Conservation (phyloP, 1,140 invertebrate species). For the Drosophila orena region DNA sequence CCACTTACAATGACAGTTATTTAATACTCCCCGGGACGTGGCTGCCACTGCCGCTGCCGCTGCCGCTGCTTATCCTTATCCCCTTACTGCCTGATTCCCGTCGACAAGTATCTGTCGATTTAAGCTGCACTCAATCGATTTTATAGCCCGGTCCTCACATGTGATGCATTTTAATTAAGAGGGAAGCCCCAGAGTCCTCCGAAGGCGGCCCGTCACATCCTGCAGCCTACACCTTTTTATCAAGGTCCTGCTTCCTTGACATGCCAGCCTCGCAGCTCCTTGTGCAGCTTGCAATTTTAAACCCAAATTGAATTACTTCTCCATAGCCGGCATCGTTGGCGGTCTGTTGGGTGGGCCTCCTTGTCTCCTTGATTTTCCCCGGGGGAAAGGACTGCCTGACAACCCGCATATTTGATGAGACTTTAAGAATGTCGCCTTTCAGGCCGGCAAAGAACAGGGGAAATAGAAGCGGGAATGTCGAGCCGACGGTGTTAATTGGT, state of each 20-base stretch:
- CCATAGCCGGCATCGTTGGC: constrained; percentile 40
- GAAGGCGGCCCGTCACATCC: not conserved
- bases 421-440: constrained; percentile 56
- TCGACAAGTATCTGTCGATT: constrained; percentile 39
- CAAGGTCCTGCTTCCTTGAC: constrained; percentile 50
- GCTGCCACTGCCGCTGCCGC: not conserved
- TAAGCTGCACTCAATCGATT: constrained; percentile 72
- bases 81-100: constrained; percentile 6
- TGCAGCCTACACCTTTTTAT: constrained; percentile 28
- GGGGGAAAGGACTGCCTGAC: constrained; percentile 9
- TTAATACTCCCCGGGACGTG: constrained; percentile 44
- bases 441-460: constrained; percentile 17
- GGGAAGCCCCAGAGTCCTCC: constrained; percentile 15
- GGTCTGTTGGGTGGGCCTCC: constrained; percentile 18
- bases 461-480: constrained; percentile 20
- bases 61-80: not conserved
- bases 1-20: constrained; percentile 55
- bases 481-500: constrained; percentile 45
- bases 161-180: constrained; percentile 80
- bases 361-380: constrained; percentile 17
- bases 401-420: constrained; percentile 52
- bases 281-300: constrained; percentile 76
- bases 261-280: constrained; percentile 20
- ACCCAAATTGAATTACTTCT: constrained; percentile 76
- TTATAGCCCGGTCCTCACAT: constrained; percentile 45